phyloP scores from a whole-genome alignment of 2,113 vertebrate genomes.

The Trinectes maculatus region DNA sequence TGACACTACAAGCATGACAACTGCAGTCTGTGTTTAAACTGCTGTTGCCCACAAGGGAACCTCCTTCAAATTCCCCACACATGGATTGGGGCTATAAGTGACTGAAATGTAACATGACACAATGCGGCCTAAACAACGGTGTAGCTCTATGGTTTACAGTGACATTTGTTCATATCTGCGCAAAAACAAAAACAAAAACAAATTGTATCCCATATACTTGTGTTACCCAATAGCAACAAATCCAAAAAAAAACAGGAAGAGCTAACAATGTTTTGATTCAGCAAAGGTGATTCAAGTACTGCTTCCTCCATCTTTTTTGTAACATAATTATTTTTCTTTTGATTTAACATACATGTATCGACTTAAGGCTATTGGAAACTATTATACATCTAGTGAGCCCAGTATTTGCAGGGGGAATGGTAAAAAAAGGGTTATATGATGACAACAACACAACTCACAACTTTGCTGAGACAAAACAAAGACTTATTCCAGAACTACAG shows the following conservation, averaged over 20 bases:
- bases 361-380: neutral
- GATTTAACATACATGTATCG: too few relatives aligned
- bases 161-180: constrained; percentile 27
- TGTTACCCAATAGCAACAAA: neutral
- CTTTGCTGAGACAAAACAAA: neutral
- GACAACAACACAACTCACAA: neutral
- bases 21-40: constrained; percentile 67
- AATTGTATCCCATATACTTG: neutral
- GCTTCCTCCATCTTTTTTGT: too few relatives aligned
- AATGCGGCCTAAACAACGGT: constrained; percentile 13
- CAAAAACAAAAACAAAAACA: constrained; percentile 10
- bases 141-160: constrained; percentile 34
- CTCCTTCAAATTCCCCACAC: constrained; percentile 45
- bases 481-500: neutral
- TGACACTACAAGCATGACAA: constrained; percentile 58
- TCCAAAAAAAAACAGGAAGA: neutral
- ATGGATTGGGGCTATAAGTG: constrained; percentile 43
- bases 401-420: neutral
- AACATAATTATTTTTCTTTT: too few relatives aligned
- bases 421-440: neutral
- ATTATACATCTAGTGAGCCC: neutral
- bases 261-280: neutral
- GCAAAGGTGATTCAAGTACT: too few relatives aligned
- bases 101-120: constrained; percentile 58
- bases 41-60: constrained; percentile 54